Base-by-base conservation (phyloP, 1,140 invertebrate species). In the Aphidius ervi region DNA sequence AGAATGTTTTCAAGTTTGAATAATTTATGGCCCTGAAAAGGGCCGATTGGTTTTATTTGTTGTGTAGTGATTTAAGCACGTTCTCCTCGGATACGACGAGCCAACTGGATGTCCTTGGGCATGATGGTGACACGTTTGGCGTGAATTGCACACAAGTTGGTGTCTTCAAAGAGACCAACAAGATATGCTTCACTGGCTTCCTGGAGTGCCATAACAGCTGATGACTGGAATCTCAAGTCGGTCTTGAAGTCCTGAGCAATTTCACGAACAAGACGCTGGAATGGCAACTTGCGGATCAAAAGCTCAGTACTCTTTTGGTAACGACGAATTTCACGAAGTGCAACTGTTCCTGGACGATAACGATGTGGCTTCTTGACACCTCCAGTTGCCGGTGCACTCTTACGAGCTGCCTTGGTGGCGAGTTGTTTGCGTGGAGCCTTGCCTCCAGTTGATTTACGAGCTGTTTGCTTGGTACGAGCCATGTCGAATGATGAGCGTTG, bases 91-190 rank as follows among this genome's bases (percentile, higher is more conserved):
- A 92, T 92, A 83, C 92, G 88, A 72, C 92, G 84, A 49, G 92
- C 92, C 68, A 94, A 80, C 77, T 96, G 94, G 71, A 97, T 96
- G 74, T 96, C 94, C 81, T 95, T 95, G 56, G 93, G 93, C 93
- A 95, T 95, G 76, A 96, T 95, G 67, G 93, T 96, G 41, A 96
- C 93, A 74, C 93, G 87, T 76, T 95, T 95, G 65, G 93, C 92
- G 75, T 95, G 93, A 75, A 95, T 95, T 65, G 92, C 92, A 81
- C 92, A 94, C 84, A 95, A 83, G 79, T 95, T 94, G 63, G 92
- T 94, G 78, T 95, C 92, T 85, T 95, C 92, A 80, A 95, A 95
- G n/a, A 95, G 83, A 68, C 91, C 91, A 8, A 94, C 92, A 59
- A 94, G 74, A 71, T 94, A 95, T 31, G 93, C 91, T 74, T 94